Evolutionary conservation across 30 jellyfish, hydroid and myxozoan species (phyloP).

Genomic region (Hydractinia echinata): DNA sequence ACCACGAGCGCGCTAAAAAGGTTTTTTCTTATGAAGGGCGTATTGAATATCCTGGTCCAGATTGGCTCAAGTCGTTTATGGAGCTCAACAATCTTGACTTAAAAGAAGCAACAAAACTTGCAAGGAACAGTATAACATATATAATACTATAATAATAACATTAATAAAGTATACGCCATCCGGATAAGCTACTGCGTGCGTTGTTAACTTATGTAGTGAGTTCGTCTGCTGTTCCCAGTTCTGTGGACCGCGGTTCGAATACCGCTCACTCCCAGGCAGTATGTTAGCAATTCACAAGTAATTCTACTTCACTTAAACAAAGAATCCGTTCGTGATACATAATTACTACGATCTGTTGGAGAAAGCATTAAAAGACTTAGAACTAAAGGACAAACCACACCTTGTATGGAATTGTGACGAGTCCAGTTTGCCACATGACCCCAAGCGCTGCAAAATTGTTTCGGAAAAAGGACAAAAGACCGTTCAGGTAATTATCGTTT

Average conservation of each 20-base stretch:
- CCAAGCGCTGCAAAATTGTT: neutral
- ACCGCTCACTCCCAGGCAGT: too few relatives aligned
- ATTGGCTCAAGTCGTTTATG: neutral
- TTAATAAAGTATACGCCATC: too few relatives aligned
- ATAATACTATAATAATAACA: too few relatives aligned
- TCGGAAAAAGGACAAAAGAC: neutral
- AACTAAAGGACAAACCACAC: neutral
- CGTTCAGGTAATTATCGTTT: too few relatives aligned
- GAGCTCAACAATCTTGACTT: neutral
- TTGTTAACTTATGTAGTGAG: too few relatives aligned
- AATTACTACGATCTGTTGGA: neutral
- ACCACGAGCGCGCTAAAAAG: neutral
- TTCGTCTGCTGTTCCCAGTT: too few relatives aligned
- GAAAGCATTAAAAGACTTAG: neutral
- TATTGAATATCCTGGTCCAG: neutral
- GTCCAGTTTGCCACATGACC: conserved; percentile 1
- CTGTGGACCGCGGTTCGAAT: too few relatives aligned
- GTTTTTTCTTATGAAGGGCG: neutral
- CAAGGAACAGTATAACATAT: too few relatives aligned
- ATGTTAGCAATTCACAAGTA: too few relatives aligned
- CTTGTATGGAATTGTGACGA: conserved; percentile 5
- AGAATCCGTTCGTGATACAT: conserved; percentile 1
- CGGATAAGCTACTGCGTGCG: too few relatives aligned
- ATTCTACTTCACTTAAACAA: too few relatives aligned
- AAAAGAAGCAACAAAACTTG: neutral